Conservation (phyloP, 2,888 invertebrate genomes). For the Nebria brevicollis region DNA sequence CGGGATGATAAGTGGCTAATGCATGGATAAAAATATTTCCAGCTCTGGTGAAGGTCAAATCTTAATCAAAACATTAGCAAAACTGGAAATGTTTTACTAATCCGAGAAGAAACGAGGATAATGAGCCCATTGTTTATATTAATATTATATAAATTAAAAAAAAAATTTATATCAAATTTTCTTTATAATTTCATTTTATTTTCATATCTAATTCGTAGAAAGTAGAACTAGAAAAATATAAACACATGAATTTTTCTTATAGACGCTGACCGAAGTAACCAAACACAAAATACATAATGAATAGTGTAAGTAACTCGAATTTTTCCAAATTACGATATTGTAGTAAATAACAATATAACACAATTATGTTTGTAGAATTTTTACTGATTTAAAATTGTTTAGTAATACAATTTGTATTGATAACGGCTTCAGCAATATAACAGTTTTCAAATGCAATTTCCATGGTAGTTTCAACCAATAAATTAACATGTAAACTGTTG, state of each 20-base stretch:
- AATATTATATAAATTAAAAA: no score
- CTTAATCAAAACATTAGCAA: no score
- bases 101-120: no score
- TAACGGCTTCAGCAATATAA: neutral
- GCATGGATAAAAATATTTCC: no score
- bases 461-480: no score
- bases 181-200: neutral
- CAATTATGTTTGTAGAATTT: neutral
- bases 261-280: neutral
- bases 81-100: no score
- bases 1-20: no score
- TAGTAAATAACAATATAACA: neutral
- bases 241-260: neutral
- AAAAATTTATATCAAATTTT: no score
- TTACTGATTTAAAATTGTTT: neutral
- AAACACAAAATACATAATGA: neutral
- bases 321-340: neutral
- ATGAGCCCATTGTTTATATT: no score
- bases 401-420: neutral
- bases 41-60: no score
- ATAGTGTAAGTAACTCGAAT: neutral
- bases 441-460: neutral
- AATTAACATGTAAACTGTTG: neutral
- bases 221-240: neutral
- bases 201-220: neutral